Evolutionary conservation across 1,140 invertebrate species (phyloP).

Genomic region (Camponotus floridanus): DNA sequence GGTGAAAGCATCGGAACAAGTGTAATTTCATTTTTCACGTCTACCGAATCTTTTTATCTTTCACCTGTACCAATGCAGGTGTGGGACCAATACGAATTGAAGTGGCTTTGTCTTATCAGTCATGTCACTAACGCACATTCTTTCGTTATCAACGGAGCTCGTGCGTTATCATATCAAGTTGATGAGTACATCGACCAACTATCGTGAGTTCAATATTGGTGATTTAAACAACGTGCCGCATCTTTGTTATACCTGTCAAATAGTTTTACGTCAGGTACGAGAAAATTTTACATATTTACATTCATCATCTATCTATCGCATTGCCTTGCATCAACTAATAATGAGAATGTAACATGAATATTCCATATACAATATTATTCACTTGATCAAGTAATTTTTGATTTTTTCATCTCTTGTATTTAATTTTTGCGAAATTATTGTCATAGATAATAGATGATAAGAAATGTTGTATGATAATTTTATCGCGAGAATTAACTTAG

Average conservation of each 20-base stretch:
- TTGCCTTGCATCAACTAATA: background rate
- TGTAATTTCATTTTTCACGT: background rate
- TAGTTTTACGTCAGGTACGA: slow-evolving; percentile 46
- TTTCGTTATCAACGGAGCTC: slow-evolving; percentile 53
- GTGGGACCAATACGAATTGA: background rate
- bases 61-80: background rate
- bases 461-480: slow-evolving; percentile 8
- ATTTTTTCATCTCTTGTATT: background rate
- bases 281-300: slow-evolving; percentile 11
- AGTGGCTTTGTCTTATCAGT: slow-evolving; percentile 66
- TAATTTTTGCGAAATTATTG: slow-evolving; percentile 13
- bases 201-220: slow-evolving; percentile 40
- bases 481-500: slow-evolving; percentile 19
- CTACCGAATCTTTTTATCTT: slow-evolving; percentile 23
- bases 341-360: slow-evolving; percentile 5
- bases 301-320: background rate
- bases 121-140: slow-evolving; percentile 53
- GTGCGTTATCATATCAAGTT: slow-evolving; percentile 15
- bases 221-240: background rate
- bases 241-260: background rate
- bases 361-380: background rate
- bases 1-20: background rate
- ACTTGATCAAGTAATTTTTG: background rate
- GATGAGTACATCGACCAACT: slow-evolving; percentile 26
- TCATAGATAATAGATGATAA: slow-evolving; percentile 17